Evolutionary conservation across 2,797 vertebrate genomes (phyloP).

Genomic region (Halcyon badia): DNA sequence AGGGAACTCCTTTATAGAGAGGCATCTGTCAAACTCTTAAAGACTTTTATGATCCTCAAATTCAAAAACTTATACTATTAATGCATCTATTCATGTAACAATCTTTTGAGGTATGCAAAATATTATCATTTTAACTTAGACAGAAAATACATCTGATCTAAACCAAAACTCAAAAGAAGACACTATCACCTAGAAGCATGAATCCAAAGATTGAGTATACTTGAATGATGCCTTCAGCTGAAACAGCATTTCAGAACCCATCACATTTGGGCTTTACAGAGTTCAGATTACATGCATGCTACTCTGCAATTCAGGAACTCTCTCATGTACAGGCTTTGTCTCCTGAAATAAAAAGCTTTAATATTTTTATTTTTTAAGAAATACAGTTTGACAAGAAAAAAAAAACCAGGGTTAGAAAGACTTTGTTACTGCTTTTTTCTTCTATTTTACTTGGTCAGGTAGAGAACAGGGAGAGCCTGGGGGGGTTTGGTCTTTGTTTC

Average conservation of each 20-base stretch:
- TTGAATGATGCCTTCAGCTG: not conserved
- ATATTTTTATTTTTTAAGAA: not conserved
- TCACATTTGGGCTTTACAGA: not conserved
- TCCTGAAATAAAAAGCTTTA: not conserved
- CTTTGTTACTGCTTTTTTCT: not conserved
- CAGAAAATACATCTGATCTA: not conserved
- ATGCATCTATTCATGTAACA: not conserved
- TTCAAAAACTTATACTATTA: not conserved
- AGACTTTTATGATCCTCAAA: not conserved
- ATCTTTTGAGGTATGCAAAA: not conserved
- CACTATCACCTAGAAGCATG: not conserved
- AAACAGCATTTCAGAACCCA: not conserved
- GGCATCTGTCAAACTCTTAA: not conserved
- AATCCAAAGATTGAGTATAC: not conserved
- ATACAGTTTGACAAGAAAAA: not conserved
- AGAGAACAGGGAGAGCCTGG: not conserved
- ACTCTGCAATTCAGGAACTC: not conserved
- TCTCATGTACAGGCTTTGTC: not conserved
- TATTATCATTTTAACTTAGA: not conserved
- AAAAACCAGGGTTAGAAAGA: not conserved
- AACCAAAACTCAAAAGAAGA: not conserved
- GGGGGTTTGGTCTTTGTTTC: not conserved
- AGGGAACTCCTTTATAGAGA: not conserved
- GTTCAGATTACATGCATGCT: not conserved
- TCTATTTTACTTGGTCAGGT: conserved; percentile 7